phyloP scores from a whole-genome alignment of 2,888 invertebrate species.

The Caenorhabditis plicata region DNA sequence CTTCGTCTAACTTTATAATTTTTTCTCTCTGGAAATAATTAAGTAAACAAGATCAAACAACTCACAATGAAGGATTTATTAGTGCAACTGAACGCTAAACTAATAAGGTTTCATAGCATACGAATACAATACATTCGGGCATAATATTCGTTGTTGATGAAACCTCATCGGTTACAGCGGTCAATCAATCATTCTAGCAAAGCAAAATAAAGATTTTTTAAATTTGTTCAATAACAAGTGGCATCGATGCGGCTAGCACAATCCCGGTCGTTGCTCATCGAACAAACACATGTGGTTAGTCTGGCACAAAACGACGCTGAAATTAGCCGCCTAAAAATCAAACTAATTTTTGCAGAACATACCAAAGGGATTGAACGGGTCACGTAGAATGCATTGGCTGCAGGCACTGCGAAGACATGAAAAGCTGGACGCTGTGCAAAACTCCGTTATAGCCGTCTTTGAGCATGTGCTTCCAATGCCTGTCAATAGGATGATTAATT shows the following conservation, averaged over 20 bases:
- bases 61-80: too few relatives aligned
- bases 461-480: too few relatives aligned
- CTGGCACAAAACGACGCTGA: slow-evolving; percentile 28
- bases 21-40: too few relatives aligned
- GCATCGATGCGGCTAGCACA: slow-evolving; percentile 20
- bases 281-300: slow-evolving; percentile 25
- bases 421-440: too few relatives aligned
- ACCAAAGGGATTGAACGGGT: slow-evolving; percentile 33
- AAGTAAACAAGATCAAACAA: too few relatives aligned
- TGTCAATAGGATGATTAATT: too few relatives aligned
- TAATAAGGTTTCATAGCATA: slow-evolving; percentile 13
- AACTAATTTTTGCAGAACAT: slow-evolving; percentile 1
- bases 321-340: not conserved
- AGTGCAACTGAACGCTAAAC: too few relatives aligned
- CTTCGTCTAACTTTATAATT: too few relatives aligned
- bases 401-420: too few relatives aligned
- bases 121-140: slow-evolving; percentile 12
- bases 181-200: not conserved
- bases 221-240: slow-evolving; percentile 16
- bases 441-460: too few relatives aligned
- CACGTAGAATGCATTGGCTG: slow-evolving; percentile 28
- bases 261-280: slow-evolving; percentile 23
- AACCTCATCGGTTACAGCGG: slow-evolving; percentile 6
- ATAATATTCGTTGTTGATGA: slow-evolving; percentile 45
- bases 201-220: too few relatives aligned